Evolutionary conservation across 2,113 vertebrate genomes (phyloP), one percentile per base, ranked within the genome.

Genomic region (Nycticebus coucang): DNA sequence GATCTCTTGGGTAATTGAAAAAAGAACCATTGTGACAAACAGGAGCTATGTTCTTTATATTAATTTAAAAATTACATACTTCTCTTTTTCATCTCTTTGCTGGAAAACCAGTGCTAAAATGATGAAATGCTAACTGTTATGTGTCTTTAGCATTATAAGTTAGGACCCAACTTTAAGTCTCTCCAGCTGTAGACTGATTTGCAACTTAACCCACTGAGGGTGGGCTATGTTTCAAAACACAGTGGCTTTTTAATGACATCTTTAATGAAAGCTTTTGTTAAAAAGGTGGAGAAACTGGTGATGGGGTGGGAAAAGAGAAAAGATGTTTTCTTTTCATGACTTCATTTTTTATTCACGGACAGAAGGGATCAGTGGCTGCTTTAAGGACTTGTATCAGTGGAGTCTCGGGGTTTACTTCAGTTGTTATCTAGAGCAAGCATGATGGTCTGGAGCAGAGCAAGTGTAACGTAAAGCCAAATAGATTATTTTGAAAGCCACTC

Each of bases 401-500:
- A 68, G 17, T 96, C 21, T 57, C 88, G 37, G 71, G 30, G 17
- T 69, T 64, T 84, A 69, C 50, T 72, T 86, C 59, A 91, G 57
- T 80, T 41, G 53, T 5, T 74, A 75, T 86, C 79, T 81, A 66
- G 15, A 84, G 26, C 79, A 97, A 97, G 96, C 55, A 30, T 69
- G 60, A 74, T 50, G 37, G n/a, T 21, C 3, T 30, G 68, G 37
- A 95, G 8, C 30, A 96, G 86, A 97, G 91, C 69, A 97, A 96
- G 95, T 41, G 2, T 35, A 86, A 22, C 45, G 45, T 60, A 64
- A 37, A 92, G 22, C 82, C 97, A 98, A 98, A 98, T 97, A 97
- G 41, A 95, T 98, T 97, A 84, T 53, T 74, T 87, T 11, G 59
- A 81, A 78, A 88, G 62, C 3, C 55, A 71, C 7, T 1, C 57